These are phyloP conservation scores for Nomia melanderi DNA, from an alignment of 1,140 invertebrate species.

Conservation along the genomic window DNA sequence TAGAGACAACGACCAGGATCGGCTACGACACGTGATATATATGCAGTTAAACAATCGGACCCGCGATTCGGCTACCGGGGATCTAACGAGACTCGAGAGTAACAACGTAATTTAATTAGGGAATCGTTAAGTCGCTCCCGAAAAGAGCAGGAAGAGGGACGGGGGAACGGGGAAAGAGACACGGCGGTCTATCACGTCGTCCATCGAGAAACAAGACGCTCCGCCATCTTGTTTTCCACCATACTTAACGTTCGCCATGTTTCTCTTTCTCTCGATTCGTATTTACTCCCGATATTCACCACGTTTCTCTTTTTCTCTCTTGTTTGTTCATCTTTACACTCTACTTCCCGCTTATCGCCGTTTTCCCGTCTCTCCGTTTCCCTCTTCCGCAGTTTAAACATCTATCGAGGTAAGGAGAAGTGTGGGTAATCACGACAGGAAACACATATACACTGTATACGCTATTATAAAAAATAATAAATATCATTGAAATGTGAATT, in stretches of 20 bases:
- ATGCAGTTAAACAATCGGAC: constrained; percentile 72
- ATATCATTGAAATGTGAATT: constrained; percentile 63
- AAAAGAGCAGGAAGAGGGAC: not conserved
- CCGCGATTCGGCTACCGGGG: constrained; percentile 11
- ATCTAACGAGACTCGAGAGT: constrained; percentile 23
- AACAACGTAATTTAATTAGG: constrained; percentile 60
- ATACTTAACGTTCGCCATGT: too few species aligned
- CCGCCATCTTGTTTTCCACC: not conserved
- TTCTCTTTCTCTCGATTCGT: too few species aligned
- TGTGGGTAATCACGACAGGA: constrained; percentile 54
- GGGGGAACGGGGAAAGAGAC: not conserved
- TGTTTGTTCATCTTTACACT: too few species aligned
- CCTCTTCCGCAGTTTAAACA: constrained; percentile 33
- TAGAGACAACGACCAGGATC: constrained; percentile 57
- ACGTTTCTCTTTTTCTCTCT: too few species aligned
- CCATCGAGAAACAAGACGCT: too few species aligned
- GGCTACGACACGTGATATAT: constrained; percentile 63
- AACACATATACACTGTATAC: constrained; percentile 60
- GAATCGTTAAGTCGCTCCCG: constrained; percentile 52
- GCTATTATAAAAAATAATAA: constrained; percentile 66
- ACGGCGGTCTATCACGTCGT: too few species aligned
- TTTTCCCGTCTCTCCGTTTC: too few species aligned
- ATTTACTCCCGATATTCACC: too few species aligned
- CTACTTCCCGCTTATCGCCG: too few species aligned
- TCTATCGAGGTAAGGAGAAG: constrained; percentile 55